Evolutionary conservation across 2,888 invertebrate species (phyloP), one percentile per base, ranked within the genome.

Genomic region (Gortyna flavago): DNA sequence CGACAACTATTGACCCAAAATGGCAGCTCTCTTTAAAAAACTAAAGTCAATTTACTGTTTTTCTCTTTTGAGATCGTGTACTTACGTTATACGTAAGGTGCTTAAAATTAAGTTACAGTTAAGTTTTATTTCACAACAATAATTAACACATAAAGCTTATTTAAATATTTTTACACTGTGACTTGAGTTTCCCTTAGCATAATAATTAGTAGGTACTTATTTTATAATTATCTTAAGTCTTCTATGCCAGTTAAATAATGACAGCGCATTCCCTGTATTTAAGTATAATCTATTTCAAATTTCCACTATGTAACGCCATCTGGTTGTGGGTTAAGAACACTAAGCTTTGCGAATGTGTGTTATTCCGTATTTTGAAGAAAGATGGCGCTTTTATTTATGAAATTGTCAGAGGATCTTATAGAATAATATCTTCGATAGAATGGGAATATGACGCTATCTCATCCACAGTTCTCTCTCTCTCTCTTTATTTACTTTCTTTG

Each of bases 381-480:
- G 84, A 72, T 84, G 72, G 62, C 81, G 65, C 65, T 84, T 21
- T 57, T 18, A n/a, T 3, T 0, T 29, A 25, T 1, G 0, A 32
- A 65, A 13, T 1, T 65, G 4, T 21, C 0, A 41, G 11, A 29
- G 13, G 6, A 29, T 29, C n/a, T n/a, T n/a, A n/a, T n/a, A n/a
- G n/a, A n/a, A n/a, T n/a, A n/a, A n/a, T 16, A 44, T 25, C n/a
- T 44, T 35, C 35, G 9, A 68, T 51, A 6, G 2, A 2, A 18
- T 69, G 25, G 9, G 7, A 54, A 54, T 35, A 35, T 18, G 9
- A 51, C 18, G 6, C 51, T 18, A 54, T 7, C 25, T 68, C 25
- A 68, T 16, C 29, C 25, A 25, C 25, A 32, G 5, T 29, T 21
- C 21, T 67, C 3, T 48, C 21, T 48, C 21, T 25, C n/a, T n/a